These are phyloP conservation scores for Ichneumoninae sp. DNA, from an alignment of 2,888 invertebrate species.

Conservation along the genomic window DNA sequence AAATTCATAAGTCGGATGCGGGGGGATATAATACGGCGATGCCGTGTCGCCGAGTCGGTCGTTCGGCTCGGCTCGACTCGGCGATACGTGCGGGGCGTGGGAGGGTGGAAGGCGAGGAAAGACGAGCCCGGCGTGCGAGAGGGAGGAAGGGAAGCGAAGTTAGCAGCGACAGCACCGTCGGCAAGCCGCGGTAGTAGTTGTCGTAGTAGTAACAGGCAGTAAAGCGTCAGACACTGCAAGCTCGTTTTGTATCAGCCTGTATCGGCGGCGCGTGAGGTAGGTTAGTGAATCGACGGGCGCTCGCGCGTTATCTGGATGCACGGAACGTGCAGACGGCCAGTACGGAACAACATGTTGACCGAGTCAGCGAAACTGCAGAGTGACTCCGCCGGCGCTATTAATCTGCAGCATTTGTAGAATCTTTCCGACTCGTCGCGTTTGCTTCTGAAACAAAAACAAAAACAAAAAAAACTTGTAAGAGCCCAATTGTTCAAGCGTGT, in stretches of 20 bases:
- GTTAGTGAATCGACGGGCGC: conserved; percentile 80
- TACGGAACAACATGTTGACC: conserved; percentile 79
- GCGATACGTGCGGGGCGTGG: conserved; percentile 39
- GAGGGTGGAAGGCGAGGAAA: conserved; percentile 47
- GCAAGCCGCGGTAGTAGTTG: neutral
- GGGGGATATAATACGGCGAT: conserved; percentile 25
- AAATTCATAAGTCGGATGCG: conserved; percentile 27
- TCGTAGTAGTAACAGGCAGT: conserved; percentile 44
- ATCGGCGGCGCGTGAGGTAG: conserved; percentile 78
- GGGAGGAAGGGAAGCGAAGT: conserved; percentile 49
- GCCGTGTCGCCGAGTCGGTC: conserved; percentile 49
- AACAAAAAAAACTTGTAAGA: conserved; percentile 11
- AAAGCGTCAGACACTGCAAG: conserved; percentile 42
- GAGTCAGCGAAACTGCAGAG: conserved; percentile 76
- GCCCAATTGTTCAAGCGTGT: conserved; percentile 3
- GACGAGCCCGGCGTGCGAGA: neutral
- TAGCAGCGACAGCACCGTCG: conserved; percentile 55
- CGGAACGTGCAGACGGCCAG: conserved; percentile 78
- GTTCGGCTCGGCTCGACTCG: conserved; percentile 32
- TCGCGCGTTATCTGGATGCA: conserved; percentile 79
- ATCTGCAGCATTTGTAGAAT: conserved; percentile 16
- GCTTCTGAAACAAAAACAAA: conserved; percentile 6
- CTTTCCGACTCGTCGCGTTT: conserved; percentile 29
- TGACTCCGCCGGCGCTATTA: conserved; percentile 53
- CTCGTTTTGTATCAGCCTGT: conserved; percentile 76